Conservation (phyloP, 2,797 vertebrate species). For the Hydrolagus colliei region DNA sequence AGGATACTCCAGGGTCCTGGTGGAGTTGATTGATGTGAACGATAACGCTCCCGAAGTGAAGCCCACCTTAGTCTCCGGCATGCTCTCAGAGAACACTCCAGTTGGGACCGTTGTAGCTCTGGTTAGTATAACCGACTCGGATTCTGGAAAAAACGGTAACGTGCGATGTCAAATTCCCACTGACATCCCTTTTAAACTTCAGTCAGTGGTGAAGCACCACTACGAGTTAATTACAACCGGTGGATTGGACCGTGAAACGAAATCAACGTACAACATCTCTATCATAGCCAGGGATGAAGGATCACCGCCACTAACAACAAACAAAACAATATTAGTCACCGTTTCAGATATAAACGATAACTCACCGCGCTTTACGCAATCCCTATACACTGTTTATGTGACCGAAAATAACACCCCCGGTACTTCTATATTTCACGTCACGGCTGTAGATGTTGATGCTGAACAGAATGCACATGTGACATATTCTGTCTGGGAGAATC, state of each 20-base stretch:
- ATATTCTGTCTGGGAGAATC: slow-evolving; percentile 36
- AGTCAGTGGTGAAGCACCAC: slow-evolving; percentile 34
- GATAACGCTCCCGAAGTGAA: slow-evolving; percentile 32
- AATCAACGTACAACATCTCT: background rate
- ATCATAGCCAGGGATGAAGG: background rate
- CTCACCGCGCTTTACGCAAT: no score
- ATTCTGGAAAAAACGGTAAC: slow-evolving; percentile 47
- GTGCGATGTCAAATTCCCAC: slow-evolving; percentile 36
- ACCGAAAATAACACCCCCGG: no score
- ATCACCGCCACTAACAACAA: background rate
- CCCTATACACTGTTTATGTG: no score
- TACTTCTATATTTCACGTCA: no score
- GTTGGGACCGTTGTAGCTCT: slow-evolving; percentile 33
- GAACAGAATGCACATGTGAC: slow-evolving; percentile 37
- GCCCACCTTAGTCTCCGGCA: background rate
- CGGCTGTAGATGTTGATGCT: no score
- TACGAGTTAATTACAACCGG: background rate
- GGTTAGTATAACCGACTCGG: slow-evolving; percentile 45
- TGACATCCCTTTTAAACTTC: background rate
- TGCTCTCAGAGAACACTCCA: slow-evolving; percentile 1
- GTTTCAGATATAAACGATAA: no score
- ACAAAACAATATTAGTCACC: no score
- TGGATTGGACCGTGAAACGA: background rate
- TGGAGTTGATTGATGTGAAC: slow-evolving; percentile 33
- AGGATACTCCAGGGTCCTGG: slow-evolving; percentile 36